Base-by-base conservation (phyloP, 2,888 invertebrate species). In the Tenthredo notha region DNA sequence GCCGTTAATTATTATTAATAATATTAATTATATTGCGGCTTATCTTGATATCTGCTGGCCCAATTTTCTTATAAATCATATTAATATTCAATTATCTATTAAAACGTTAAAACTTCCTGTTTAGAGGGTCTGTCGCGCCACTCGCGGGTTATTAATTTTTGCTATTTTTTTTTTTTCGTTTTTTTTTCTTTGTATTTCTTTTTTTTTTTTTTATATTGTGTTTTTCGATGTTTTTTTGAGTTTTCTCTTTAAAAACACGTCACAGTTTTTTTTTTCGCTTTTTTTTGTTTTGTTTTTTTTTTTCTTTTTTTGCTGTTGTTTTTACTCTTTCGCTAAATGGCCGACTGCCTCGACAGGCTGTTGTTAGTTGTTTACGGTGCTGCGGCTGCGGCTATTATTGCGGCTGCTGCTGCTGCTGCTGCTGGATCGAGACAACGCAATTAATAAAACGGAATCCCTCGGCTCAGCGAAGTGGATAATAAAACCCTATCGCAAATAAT, bases 21-120 rank as follows among this genome's bases (percentile, higher is more conserved):
- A 82, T 67, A 77, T 84, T 70, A 84, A 72, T 85, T 37, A 85
- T 87, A 90, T 88, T 90, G 88, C 88, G 88, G 90, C 88, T 87
- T 78, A 87, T 90, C 88, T 89, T 87, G 89, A 90, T 90, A 90
- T 90, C 88, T 90, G 90, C 90, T 90, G 91, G 89, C 90, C 89
- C 87, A 90, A 90, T 90, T 88, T 90, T 61, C 40, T 85, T 87
- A 88, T 88, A 92, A 91, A 91, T 92, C 90, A 92, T 91, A 90
- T 91, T 83, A 67, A 92, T 91, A 92, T 92, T 92, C 88, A 93
- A 92, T 93, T 92, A 91, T 90, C 92, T 92, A 93, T 47, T 47
- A 92, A 67, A 92, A 90, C 89, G 90, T 92, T 90, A 91, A 92
- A 92, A 92, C 91, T 90, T 90, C 90, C 90, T 91, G 90, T 85